A percentile compares a stretch with the other conserved stretches of the same genome.
phyloP scores from a whole-genome alignment of 2,797 vertebrate genomes.

The Ispidina lecontei region DNA sequence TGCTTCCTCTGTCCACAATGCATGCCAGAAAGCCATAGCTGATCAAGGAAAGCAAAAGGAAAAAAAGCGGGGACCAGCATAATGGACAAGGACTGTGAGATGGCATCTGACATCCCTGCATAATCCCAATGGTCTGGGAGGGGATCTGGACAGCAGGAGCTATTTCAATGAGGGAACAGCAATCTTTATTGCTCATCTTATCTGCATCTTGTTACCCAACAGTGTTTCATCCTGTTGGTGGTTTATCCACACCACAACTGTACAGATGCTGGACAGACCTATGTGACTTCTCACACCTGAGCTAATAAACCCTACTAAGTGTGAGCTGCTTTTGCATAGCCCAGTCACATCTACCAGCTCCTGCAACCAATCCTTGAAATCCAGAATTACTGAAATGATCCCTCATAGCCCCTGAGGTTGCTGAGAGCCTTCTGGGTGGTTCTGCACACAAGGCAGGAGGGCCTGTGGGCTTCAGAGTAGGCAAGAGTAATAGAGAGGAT shows the following conservation, averaged over 20 bases:
- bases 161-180: neutral
- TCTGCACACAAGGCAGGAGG: fast-evolving
- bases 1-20: neutral
- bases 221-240: neutral
- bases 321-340: neutral
- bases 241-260: neutral
- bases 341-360: neutral
- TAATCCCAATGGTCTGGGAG: neutral
- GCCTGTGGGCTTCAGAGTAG: neutral
- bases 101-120: neutral
- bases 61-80: fast-evolving
- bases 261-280: neutral
- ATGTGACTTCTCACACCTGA: neutral
- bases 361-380: neutral
- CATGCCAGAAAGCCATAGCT: neutral
- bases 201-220: neutral
- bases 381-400: neutral
- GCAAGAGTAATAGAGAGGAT: neutral
- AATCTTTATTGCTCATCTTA: neutral
- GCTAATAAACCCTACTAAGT: neutral
- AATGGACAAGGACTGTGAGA: neutral
- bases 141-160: neutral
- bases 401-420: neutral
- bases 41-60: neutral
- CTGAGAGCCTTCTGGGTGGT: neutral